A percentile compares a stretch with the other conserved stretches of the same genome.
phyloP scores from a whole-genome alignment of 53 echinoderm and acorn worm species.

The Astropecten irregularis region DNA sequence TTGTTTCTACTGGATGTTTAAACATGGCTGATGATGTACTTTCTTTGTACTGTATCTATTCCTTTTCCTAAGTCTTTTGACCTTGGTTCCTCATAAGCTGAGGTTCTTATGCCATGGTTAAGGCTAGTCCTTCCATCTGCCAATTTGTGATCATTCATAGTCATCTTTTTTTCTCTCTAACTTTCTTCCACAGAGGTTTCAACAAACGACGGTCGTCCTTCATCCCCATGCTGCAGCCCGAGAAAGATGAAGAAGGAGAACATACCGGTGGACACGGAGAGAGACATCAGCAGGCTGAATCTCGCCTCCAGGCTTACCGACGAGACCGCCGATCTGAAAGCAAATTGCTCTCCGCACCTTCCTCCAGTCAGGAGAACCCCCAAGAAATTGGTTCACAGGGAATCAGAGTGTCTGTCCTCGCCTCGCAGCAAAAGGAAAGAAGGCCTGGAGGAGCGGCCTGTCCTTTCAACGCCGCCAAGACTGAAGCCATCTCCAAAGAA shows the following conservation, averaged over 20 bases:
- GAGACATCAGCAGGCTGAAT: too few species aligned
- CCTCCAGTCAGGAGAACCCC: background rate
- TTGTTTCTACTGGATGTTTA: too few species aligned
- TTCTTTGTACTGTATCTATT: too few species aligned
- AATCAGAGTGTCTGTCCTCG: background rate
- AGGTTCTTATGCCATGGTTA: too few species aligned
- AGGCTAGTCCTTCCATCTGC: too few species aligned
- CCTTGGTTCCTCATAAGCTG: too few species aligned
- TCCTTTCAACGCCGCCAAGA: background rate
- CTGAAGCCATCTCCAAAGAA: background rate
- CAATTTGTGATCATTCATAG: too few species aligned
- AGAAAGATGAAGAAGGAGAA: constrained; percentile 69
- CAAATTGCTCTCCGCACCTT: background rate
- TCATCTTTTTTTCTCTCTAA: too few species aligned
- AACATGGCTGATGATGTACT: too few species aligned
- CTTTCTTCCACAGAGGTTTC: constrained; percentile 16
- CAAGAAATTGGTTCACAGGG: background rate
- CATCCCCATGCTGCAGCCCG: constrained; percentile 45
- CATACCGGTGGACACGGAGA: background rate
- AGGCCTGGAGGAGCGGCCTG: background rate
- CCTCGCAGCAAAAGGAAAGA: background rate
- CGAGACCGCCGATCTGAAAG: background rate
- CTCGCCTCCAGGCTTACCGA: background rate
- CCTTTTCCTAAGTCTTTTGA: too few species aligned
- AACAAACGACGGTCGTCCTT: constrained; percentile 30